Evolutionary conservation across 2,888 invertebrate species (phyloP), one percentile per base, ranked within the genome.

Genomic region (Nyleta sp.): DNA sequence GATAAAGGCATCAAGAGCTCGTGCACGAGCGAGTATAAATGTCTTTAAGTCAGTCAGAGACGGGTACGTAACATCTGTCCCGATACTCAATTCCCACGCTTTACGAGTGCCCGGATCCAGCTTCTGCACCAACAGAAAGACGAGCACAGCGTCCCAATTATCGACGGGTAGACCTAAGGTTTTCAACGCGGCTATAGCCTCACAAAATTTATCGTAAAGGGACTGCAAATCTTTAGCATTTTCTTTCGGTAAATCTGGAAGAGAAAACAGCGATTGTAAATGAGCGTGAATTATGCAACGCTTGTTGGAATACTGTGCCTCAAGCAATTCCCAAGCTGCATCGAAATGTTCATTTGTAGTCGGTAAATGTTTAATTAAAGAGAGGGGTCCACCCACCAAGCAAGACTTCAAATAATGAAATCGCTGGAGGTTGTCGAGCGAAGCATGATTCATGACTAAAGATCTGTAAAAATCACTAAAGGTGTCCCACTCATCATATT

Each of bases 401-500:
- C 13, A 38, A 38, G 38, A 38, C 5, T 13, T 11, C 38, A 38
- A n/a, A 13, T 38, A 38, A 4, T 13, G 38, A 38, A 38, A 13
- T 38, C 38, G 38, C 13, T 38, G n/a, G n/a, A 38, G 38, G 13
- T 38, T n/a, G 13, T 11, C 11, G n/a, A 38, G 13, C n/a, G n/a
- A 11, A 4, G 38, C 8, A n/a, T 38, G 7, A 38, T 38, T 13
- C 11, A n/a, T 38, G 11, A 38, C 53, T 42, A 38, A 17, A n/a
- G 31, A 40, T 28, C 11, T 17, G 13, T 40, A 57, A 11, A 28
- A 57, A 6, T 42, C 40, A 3, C 40, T 40, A 13, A 57, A 57
- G 15, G 40, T 42, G 28, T 57, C 28, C 57, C 57, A 57, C 15
- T 57, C 42, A 1, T 38, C 18, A 11, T 40, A 57, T 13, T 11